Percentiles rank a stretch among this genome's conserved stretches.
Conservation (phyloP, 2,797 vertebrate genomes). For the Smutsia gigantea region DNA sequence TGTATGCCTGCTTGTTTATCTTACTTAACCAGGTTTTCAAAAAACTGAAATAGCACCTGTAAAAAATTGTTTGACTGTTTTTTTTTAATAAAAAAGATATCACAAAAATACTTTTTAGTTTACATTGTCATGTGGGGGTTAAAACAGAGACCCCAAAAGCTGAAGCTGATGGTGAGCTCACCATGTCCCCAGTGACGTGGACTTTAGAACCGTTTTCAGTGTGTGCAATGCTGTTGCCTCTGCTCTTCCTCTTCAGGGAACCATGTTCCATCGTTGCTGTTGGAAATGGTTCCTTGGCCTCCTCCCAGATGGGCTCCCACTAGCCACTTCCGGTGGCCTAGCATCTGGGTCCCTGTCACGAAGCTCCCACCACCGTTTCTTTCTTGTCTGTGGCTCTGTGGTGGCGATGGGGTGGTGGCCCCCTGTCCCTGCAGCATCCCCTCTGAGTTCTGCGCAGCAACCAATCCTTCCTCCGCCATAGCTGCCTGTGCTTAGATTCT, state of each 20-base stretch:
- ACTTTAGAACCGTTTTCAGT: background rate
- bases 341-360: rapidly evolving
- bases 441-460: background rate
- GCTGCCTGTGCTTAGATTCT: too few relatives aligned
- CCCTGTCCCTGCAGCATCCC: background rate
- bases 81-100: background rate
- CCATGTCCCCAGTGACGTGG: too few relatives aligned
- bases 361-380: background rate
- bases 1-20: background rate
- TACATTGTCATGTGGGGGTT: background rate
- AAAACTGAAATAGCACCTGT: background rate
- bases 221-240: background rate
- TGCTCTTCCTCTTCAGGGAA: too few relatives aligned
- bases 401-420: too few relatives aligned
- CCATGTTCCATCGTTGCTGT: background rate
- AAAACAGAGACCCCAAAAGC: too few relatives aligned
- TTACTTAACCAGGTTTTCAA: background rate
- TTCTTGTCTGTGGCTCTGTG: background rate
- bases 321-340: background rate
- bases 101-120: background rate
- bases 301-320: background rate
- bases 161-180: background rate
- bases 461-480: too few relatives aligned
- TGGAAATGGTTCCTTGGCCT: background rate
- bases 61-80: background rate